Conservation (phyloP, 2,888 invertebrate species). For the Noctua pronuba region DNA sequence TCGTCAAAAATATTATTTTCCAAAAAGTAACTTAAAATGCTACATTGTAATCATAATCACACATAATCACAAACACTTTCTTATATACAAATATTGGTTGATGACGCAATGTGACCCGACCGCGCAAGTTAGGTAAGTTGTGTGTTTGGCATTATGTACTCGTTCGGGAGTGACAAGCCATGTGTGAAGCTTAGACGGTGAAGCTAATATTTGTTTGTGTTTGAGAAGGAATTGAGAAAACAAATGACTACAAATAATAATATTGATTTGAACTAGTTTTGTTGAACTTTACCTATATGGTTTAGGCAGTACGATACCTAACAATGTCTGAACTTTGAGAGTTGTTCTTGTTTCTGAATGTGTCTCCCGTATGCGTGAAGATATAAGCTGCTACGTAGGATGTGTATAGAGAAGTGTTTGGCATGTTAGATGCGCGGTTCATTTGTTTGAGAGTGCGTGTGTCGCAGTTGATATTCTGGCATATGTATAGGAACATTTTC, state of each 20-base stretch:
- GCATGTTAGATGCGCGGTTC: background rate
- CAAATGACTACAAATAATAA: constrained; percentile 1
- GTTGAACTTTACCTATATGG: background rate
- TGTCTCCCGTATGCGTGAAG: background rate
- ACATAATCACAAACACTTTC: constrained; percentile 48
- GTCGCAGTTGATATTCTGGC: background rate
- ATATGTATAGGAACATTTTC: background rate
- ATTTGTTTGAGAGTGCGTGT: background rate
- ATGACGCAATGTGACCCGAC: constrained; percentile 56
- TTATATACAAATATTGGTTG: constrained; percentile 46
- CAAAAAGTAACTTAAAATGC: background rate
- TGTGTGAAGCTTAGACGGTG: constrained; percentile 23
- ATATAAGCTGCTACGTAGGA: background rate
- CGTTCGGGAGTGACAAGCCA: constrained; percentile 31
- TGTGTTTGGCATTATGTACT: constrained; percentile 39
- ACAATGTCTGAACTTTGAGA: background rate
- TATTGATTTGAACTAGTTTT: background rate
- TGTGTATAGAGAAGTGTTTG: background rate
- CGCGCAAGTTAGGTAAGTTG: constrained; percentile 50
- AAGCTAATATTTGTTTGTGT: constrained; percentile 43
- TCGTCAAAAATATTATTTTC: background rate
- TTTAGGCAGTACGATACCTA: background rate
- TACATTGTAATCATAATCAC: constrained; percentile 33
- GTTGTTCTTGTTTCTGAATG: too few species aligned
- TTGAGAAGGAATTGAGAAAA: constrained; percentile 21